Conservation (phyloP, 92 coral and sea anemone species). For the Parazoanthus darwini region DNA sequence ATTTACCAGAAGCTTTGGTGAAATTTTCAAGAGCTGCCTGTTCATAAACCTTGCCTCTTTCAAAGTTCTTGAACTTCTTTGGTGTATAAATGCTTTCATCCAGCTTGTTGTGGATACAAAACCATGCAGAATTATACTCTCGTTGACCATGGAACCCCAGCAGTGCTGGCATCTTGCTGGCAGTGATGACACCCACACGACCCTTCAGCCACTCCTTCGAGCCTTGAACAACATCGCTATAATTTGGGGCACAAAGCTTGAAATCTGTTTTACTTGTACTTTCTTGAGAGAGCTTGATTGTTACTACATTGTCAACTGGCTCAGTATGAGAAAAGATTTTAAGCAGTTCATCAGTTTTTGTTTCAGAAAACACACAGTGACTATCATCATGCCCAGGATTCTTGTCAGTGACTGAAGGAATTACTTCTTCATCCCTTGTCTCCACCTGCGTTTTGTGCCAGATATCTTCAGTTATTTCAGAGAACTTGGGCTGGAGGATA, state of each 20-base stretch:
- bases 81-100: constrained; percentile 38
- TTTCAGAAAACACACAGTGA: no score
- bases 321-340: no score
- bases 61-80: constrained; percentile 49
- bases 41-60: constrained; percentile 28
- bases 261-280: no score
- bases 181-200: constrained; percentile 17
- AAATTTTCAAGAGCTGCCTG: constrained; percentile 34
- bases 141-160: constrained; percentile 42
- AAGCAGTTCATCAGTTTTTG: no score
- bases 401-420: no score
- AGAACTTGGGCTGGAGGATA: constrained; percentile 38
- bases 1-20: constrained; percentile 40
- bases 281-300: no score
- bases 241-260: no score
- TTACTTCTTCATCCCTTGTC: no score
- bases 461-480: constrained; percentile 46
- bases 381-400: no score
- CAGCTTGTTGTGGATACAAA: constrained; percentile 44
- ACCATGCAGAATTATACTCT: constrained; percentile 42
- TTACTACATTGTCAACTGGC: no score
- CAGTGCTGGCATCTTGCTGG: constrained; percentile 43
- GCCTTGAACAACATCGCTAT: constrained; percentile 11
- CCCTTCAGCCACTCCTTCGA: constrained; percentile 8
- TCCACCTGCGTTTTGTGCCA: constrained; percentile 26